These are phyloP conservation scores for Sturmia bella DNA, from an alignment of 2,888 invertebrate species.

Conservation along the genomic window DNA sequence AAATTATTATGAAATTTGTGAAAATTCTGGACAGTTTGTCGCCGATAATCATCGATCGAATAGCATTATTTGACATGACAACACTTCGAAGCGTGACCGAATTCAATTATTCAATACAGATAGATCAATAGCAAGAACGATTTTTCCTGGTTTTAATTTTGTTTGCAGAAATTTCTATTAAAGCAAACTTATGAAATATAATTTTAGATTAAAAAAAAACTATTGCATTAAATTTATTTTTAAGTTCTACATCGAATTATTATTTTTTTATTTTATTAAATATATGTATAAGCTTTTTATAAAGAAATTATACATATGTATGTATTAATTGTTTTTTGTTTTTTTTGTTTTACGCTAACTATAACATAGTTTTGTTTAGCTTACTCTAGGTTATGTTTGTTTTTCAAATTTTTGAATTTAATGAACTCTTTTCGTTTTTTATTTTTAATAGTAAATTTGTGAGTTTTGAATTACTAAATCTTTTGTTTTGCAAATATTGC, in stretches of 20 bases:
- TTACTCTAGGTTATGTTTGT: conserved; percentile 43
- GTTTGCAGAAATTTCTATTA: conserved; percentile 5
- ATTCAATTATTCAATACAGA: neutral
- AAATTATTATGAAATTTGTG: too few species aligned
- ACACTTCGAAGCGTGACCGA: neutral
- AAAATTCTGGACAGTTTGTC: too few species aligned
- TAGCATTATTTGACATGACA: too few species aligned
- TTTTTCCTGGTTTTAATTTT: neutral
- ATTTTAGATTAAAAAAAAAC: conserved; percentile 22
- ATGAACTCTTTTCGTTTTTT: conserved; percentile 42
- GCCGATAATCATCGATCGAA: too few species aligned
- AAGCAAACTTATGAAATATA: conserved; percentile 19
- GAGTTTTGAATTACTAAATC: conserved; percentile 66
- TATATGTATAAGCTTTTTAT: conserved; percentile 49
- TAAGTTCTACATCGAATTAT: conserved; percentile 48
- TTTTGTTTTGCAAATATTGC: conserved; percentile 67
- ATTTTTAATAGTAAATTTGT: conserved; percentile 65
- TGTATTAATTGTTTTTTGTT: conserved; percentile 43
- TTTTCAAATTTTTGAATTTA: conserved; percentile 41
- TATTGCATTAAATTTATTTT: conserved; percentile 44
- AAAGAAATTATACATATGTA: conserved; percentile 61
- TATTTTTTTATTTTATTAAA: conserved; percentile 34
- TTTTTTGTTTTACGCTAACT: conserved; percentile 60
- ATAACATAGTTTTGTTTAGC: conserved; percentile 62
- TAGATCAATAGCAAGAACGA: neutral